phyloP scores from a whole-genome alignment of 1,140 invertebrate genomes.

The Cyphomyrmex costatus region DNA sequence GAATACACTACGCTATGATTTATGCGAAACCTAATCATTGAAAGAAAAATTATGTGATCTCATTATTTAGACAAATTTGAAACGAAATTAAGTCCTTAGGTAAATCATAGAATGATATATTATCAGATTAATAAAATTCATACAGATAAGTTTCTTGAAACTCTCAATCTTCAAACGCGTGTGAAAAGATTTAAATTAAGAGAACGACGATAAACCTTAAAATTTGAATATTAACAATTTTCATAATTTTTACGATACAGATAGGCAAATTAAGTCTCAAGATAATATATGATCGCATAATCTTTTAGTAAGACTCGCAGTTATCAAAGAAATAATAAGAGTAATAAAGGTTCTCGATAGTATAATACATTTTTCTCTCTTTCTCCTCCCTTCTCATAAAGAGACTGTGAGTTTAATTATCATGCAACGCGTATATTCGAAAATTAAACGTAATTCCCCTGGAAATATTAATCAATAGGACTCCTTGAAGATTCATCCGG shows the following conservation, averaged over 20 bases:
- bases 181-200: neutral
- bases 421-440: neutral
- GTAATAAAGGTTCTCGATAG: neutral
- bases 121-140: neutral
- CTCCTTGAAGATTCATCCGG: constrained; percentile 55
- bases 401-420: constrained; percentile 21
- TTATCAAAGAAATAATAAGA: neutral
- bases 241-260: neutral
- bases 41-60: constrained; percentile 17
- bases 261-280: neutral
- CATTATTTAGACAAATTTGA: neutral
- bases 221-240: neutral
- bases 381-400: neutral
- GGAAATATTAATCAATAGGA: constrained; percentile 56
- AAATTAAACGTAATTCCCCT: constrained; percentile 42
- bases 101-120: neutral
- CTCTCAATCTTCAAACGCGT: neutral
- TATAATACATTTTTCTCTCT: neutral
- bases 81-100: neutral
- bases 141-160: neutral
- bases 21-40: constrained; percentile 22
- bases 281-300: neutral
- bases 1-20: neutral
- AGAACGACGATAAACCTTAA: neutral
- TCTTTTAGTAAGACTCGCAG: neutral